Evolutionary conservation across 2,797 vertebrate species (phyloP).

Genomic region (Phrynocephalus forsythii): DNA sequence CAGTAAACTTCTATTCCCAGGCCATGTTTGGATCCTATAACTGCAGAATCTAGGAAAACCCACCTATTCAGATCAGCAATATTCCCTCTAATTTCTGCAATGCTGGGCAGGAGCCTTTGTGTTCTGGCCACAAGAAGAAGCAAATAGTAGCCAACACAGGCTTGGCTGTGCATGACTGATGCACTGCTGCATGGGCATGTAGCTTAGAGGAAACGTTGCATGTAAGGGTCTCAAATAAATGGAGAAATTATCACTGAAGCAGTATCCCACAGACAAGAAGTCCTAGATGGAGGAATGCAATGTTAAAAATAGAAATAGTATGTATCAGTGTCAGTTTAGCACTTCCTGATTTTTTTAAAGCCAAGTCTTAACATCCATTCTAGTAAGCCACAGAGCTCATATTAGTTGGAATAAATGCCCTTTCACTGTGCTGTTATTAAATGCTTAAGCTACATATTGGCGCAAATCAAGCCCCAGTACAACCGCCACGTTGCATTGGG

Average conservation of each 20-base stretch:
- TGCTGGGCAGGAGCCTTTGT: no score
- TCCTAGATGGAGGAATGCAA: not conserved
- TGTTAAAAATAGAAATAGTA: not conserved
- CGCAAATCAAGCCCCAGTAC: slow-evolving; percentile 3
- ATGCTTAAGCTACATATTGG: slow-evolving; percentile 18
- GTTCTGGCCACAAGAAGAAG: no score
- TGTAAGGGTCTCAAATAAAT: not conserved
- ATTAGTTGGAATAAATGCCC: not conserved
- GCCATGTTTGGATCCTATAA: no score
- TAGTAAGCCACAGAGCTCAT: accelerated
- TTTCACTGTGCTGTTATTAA: slow-evolving; percentile 20
- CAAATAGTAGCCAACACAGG: no score
- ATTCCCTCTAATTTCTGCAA: no score
- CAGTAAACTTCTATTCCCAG: no score
- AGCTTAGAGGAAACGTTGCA: not conserved
- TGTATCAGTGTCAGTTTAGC: not conserved
- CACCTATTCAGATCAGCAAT: no score
- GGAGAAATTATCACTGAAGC: not conserved
- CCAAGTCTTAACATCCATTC: not conserved
- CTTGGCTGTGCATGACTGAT: no score
- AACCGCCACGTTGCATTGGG: not conserved
- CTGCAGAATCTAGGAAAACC: no score
- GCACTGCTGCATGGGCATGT: no score
- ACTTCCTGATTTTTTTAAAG: accelerated
- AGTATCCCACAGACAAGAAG: no score